Conservation (phyloP, 2,888 invertebrate genomes). For the Axea sp. region DNA sequence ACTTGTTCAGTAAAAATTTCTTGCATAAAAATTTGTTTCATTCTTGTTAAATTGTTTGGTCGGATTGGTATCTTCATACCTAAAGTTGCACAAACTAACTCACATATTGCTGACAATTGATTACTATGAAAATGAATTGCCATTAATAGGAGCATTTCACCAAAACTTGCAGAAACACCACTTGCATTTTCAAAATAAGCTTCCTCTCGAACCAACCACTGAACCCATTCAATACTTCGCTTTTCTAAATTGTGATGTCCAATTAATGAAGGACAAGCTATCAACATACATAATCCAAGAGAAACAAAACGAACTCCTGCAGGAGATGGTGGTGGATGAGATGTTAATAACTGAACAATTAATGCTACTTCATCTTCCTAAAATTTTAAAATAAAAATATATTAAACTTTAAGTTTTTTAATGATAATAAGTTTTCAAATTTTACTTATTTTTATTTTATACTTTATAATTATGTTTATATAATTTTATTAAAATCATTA, state of each 20-base stretch:
- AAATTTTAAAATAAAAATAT: conserved; percentile 81
- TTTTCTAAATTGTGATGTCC: conserved; percentile 86
- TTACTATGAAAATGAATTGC: conserved; percentile 98
- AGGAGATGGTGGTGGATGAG: conserved; percentile 92
- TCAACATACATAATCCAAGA: conserved; percentile 94
- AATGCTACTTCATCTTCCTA: conserved; percentile 94
- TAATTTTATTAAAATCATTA: too few species aligned
- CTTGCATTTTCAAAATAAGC: conserved; percentile 92
- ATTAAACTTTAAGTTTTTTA: background rate
- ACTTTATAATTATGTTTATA: too few species aligned
- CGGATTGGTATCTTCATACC: conserved; percentile 96
- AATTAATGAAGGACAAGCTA: conserved; percentile 94
- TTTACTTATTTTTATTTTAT: too few species aligned
- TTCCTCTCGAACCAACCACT: conserved; percentile 95
- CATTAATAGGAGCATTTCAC: conserved; percentile 96
- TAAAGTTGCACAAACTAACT: conserved; percentile 94
- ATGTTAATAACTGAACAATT: conserved; percentile 91
- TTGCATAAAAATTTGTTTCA: conserved; percentile 96
- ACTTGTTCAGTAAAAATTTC: conserved; percentile 99
- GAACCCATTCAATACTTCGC: conserved; percentile 94
- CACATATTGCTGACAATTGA: conserved; percentile 94
- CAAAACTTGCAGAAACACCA: conserved; percentile 93
- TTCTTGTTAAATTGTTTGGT: conserved; percentile 91
- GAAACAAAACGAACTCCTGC: conserved; percentile 96
- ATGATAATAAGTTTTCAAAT: background rate